Conservation (phyloP, 2,888 invertebrate species). For the Anagyrus pseudococci region DNA sequence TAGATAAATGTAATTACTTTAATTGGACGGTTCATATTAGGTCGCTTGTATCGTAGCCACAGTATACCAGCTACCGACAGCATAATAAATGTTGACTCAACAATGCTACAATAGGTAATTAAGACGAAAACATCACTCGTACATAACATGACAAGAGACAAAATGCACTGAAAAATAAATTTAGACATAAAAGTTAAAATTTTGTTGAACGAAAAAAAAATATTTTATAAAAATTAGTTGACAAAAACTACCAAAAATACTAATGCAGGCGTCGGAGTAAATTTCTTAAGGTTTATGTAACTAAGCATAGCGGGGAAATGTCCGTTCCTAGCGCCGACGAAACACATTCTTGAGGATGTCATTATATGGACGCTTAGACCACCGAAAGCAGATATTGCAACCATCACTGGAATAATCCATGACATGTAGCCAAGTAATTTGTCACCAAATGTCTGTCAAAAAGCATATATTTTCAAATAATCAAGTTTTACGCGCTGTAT, state of each 20-base stretch:
- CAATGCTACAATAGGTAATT: conserved; percentile 91
- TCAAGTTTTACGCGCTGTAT: not conserved
- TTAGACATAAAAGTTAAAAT: conserved; percentile 34
- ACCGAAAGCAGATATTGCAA: conserved; percentile 91
- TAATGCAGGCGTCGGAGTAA: conserved; percentile 82
- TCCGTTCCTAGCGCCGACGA: conserved; percentile 88
- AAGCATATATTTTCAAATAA: conserved; percentile 4
- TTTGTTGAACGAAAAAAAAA: conserved; percentile 77
- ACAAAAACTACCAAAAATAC: conserved; percentile 74
- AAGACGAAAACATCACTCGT: conserved; percentile 84
- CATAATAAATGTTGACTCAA: conserved; percentile 91
- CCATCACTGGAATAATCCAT: conserved; percentile 89
- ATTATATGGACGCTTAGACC: conserved; percentile 94
- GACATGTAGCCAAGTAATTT: conserved; percentile 76
- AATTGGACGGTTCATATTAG: conserved; percentile 82
- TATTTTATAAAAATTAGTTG: conserved; percentile 60
- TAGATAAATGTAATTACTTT: conserved; percentile 66
- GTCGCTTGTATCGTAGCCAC: conserved; percentile 81
- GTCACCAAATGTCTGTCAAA: conserved; percentile 81
- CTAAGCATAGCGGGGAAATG: conserved; percentile 84
- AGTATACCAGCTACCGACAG: conserved; percentile 85
- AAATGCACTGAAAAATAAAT: conserved; percentile 71
- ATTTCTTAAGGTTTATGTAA: conserved; percentile 77
- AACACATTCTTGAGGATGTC: conserved; percentile 92
- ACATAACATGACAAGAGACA: conserved; percentile 85